Percentiles rank a stretch among this genome's conserved stretches.
phyloP scores from a whole-genome alignment of 2,888 invertebrate genomes.

The Lycocerus yunnanus region DNA sequence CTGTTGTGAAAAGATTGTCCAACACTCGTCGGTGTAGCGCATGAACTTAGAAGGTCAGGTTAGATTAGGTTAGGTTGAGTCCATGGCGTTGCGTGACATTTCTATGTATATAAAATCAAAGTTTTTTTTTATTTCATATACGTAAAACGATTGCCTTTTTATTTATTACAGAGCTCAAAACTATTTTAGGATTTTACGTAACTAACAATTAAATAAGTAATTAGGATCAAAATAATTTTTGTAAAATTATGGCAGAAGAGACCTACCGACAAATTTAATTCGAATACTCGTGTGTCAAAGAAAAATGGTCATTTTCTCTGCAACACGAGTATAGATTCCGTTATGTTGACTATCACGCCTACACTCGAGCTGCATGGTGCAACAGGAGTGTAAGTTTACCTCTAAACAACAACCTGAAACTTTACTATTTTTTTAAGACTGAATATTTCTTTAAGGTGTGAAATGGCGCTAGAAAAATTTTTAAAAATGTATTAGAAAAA shows the following conservation, averaged over 20 bases:
- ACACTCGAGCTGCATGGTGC: not conserved
- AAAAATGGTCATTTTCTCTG: not conserved
- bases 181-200: not conserved
- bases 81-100: no score
- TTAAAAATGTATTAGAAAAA: not conserved
- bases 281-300: not conserved
- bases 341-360: not conserved
- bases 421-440: conserved; percentile 18
- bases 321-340: not conserved
- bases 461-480: conserved; percentile 7
- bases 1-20: no score
- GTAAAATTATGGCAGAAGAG: not conserved
- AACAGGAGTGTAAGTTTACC: not conserved
- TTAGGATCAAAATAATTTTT: not conserved
- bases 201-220: not conserved
- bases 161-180: not conserved
- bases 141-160: not conserved
- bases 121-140: not conserved
- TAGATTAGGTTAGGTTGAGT: no score
- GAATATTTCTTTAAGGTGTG: conserved; percentile 15
- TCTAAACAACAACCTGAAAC: conserved; percentile 4
- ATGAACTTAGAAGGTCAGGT: no score
- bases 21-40: no score
- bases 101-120: no score
- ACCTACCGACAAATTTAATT: not conserved